A percentile compares a stretch with the other conserved stretches of the same genome.
Conservation (phyloP, 2,888 invertebrate species). For the Meiosimyza decipiens region DNA sequence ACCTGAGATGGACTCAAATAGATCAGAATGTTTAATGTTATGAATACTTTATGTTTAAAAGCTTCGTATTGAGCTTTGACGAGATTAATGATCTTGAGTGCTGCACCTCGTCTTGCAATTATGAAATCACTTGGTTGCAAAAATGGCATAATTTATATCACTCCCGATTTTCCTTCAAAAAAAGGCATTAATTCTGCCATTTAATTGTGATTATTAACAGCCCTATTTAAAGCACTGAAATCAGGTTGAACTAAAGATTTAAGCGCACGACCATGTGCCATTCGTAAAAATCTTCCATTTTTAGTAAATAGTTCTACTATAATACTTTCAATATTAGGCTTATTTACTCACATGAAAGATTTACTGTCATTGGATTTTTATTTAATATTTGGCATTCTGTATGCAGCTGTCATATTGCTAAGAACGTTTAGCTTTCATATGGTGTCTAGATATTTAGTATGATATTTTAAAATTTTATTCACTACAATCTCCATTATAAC, state of each 20-base stretch:
- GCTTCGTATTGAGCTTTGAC: too few species aligned
- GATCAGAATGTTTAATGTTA: too few species aligned
- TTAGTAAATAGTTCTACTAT: constrained; percentile 44
- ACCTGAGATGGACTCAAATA: too few species aligned
- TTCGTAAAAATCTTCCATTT: constrained; percentile 37
- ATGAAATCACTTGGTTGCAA: too few species aligned
- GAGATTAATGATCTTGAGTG: too few species aligned
- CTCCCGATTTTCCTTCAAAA: too few species aligned
- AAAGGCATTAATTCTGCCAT: too few species aligned
- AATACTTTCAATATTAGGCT: constrained; percentile 39
- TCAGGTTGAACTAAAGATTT: constrained; percentile 37
- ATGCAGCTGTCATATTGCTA: background rate
- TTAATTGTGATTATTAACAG: too few species aligned
- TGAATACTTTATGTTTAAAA: too few species aligned
- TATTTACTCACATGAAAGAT: constrained; percentile 7
- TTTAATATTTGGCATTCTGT: background rate
- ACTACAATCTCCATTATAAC: background rate
- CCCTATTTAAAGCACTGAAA: too few species aligned
- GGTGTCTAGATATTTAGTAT: background rate
- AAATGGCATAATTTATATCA: too few species aligned
- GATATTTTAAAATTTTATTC: background rate
- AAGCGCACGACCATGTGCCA: constrained; percentile 41
- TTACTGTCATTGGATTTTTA: background rate
- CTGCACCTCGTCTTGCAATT: too few species aligned
- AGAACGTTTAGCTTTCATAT: background rate